A percentile compares a stretch with the other conserved stretches of the same genome.
These are phyloP conservation scores for Picus viridis DNA, from an alignment of 2,797 vertebrate genomes.

Conservation along the genomic window DNA sequence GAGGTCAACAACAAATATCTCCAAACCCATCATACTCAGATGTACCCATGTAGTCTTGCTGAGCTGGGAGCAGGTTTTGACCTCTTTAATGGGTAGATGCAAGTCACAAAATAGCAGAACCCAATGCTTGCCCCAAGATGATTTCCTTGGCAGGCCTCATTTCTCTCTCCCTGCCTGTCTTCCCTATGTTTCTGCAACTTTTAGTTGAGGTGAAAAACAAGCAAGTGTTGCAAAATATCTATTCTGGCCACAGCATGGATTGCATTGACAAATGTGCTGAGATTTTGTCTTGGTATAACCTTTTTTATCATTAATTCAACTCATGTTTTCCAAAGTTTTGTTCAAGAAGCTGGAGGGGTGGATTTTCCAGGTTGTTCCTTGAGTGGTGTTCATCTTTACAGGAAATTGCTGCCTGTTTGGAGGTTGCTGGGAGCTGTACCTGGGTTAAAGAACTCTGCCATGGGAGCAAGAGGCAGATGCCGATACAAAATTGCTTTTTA, in stretches of 20 bases:
- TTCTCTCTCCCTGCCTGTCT: background rate
- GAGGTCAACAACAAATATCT: rapidly evolving
- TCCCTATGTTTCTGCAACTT: background rate
- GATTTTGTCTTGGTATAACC: background rate
- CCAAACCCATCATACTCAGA: background rate
- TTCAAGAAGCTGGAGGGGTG: background rate
- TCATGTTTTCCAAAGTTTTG: background rate
- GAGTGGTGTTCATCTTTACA: background rate
- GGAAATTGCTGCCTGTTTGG: background rate
- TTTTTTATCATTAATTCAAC: background rate
- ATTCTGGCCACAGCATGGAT: background rate
- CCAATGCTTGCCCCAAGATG: background rate
- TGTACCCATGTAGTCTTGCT: rapidly evolving
- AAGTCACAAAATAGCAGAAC: background rate
- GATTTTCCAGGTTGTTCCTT: background rate
- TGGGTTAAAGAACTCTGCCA: background rate
- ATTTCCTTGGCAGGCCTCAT: background rate
- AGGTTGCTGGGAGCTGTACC: background rate
- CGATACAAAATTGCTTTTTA: background rate
- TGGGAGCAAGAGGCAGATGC: background rate
- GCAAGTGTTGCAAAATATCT: background rate
- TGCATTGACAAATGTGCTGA: background rate
- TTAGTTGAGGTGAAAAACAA: background rate
- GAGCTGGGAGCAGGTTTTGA: background rate
- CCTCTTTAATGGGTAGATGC: background rate